phyloP scores from a whole-genome alignment of 2,888 invertebrate genomes.

The Altica lythri region DNA sequence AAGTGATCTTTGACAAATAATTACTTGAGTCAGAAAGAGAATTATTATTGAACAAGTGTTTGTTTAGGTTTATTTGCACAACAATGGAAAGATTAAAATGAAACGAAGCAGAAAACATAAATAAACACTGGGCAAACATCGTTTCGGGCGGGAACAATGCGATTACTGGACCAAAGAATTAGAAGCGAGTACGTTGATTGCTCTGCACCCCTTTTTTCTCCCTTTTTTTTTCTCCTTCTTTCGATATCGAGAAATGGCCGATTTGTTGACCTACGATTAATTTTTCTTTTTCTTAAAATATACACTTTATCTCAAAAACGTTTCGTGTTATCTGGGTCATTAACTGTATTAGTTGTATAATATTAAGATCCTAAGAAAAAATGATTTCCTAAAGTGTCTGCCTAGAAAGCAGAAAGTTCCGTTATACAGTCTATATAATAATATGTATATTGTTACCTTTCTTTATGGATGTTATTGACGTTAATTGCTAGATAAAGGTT shows the following conservation, averaged over 20 bases:
- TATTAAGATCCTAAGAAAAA: too few relatives aligned
- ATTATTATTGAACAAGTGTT: slow-evolving; percentile 55
- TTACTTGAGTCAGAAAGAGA: slow-evolving; percentile 46
- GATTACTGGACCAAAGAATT: slow-evolving; percentile 50
- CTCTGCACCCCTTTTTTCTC: slow-evolving; percentile 5
- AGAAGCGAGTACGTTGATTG: slow-evolving; percentile 27
- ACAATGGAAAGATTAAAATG: slow-evolving; percentile 57
- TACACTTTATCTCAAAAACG: too few relatives aligned
- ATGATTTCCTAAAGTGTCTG: too few relatives aligned
- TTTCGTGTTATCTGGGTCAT: too few relatives aligned
- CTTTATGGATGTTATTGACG: too few relatives aligned
- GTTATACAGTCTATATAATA: too few relatives aligned
- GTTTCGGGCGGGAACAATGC: slow-evolving; percentile 49
- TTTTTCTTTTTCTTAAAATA: too few relatives aligned
- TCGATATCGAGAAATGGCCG: slow-evolving; percentile 1
- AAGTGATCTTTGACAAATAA: slow-evolving; percentile 54
- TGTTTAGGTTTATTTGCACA: slow-evolving; percentile 55
- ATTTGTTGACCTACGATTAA: slow-evolving; percentile 5
- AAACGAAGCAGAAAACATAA: slow-evolving; percentile 57
- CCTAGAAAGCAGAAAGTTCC: too few relatives aligned
- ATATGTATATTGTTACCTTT: too few relatives aligned
- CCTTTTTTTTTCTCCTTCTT: too few relatives aligned
- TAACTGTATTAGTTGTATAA: too few relatives aligned
- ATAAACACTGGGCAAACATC: slow-evolving; percentile 49
- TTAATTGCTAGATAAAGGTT: too few relatives aligned